A percentile compares a stretch with the other conserved stretches of the same genome.
These are phyloP conservation scores for Virgularia gustaviana DNA, from an alignment of 92 coral and sea anemone species.

Conservation along the genomic window DNA sequence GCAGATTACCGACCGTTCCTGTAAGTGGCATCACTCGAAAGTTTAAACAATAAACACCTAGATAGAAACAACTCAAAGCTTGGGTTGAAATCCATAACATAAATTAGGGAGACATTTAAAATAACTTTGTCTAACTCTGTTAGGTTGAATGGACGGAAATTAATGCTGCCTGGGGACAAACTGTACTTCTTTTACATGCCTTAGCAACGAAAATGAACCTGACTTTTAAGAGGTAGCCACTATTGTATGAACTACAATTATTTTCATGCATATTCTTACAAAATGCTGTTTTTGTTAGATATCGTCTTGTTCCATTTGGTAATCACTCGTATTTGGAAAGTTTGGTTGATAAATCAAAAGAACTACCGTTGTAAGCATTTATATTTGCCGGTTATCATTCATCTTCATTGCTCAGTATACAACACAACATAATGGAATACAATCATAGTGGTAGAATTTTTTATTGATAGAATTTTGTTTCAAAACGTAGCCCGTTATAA, in stretches of 20 bases:
- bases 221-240: constrained; percentile 74
- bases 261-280: neutral
- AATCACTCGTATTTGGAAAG: constrained; percentile 93
- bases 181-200: constrained; percentile 82
- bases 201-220: constrained; percentile 96
- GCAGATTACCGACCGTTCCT: constrained; percentile 97
- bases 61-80: neutral
- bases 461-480: no score
- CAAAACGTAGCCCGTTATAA: no score
- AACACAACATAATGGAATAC: neutral
- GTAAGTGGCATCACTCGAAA: constrained; percentile 50
- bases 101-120: neutral
- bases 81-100: neutral
- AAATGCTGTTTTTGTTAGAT: constrained; percentile 44
- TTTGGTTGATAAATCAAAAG: constrained; percentile 87
- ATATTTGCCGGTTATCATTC: neutral
- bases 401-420: neutral
- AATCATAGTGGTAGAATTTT: neutral
- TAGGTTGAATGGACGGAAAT: constrained; percentile 99
- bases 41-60: neutral
- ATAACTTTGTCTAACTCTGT: no score
- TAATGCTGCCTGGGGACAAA: constrained; percentile 99
- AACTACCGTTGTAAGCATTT: constrained; percentile 80
- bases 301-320: constrained; percentile 98
- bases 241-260: neutral